Evolutionary conservation across 2,797 vertebrate species (phyloP).

Genomic region (Pipistrellus kuhlii): DNA sequence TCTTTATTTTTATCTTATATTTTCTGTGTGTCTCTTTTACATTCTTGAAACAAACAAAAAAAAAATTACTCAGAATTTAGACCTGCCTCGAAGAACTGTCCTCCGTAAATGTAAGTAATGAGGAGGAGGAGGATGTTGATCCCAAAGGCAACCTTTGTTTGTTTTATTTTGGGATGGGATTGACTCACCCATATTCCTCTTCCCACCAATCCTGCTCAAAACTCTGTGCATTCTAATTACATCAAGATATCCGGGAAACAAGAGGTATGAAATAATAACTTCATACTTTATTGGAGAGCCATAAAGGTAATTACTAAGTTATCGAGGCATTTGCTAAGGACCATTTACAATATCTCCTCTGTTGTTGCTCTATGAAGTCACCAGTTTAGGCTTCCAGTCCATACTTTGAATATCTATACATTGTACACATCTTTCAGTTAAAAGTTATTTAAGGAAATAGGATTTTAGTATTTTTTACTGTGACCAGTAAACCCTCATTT

Average conservation of each 20-base stretch:
- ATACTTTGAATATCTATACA: neutral
- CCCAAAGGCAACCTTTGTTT: neutral
- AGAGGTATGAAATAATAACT: neutral
- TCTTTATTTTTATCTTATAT: constrained; percentile 12
- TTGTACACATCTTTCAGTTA: neutral
- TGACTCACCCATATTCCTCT: neutral
- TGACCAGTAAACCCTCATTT: neutral
- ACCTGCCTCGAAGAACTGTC: neutral
- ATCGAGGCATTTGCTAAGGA: neutral
- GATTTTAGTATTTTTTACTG: neutral
- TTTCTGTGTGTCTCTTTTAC: neutral
- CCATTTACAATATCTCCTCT: neutral
- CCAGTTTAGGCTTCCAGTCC: neutral
- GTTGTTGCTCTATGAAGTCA: neutral
- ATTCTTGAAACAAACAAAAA: neutral
- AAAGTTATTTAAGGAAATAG: neutral
- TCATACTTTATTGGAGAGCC: neutral
- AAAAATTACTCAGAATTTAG: neutral
- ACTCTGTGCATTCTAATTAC: neutral
- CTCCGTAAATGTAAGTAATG: neutral
- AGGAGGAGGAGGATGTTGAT: neutral
- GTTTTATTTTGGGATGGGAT: neutral
- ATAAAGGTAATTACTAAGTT: neutral
- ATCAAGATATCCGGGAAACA: neutral
- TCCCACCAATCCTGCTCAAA: neutral